These are phyloP conservation scores for Agriopis marginaria DNA, from an alignment of 2,888 invertebrate genomes.

Conservation along the genomic window DNA sequence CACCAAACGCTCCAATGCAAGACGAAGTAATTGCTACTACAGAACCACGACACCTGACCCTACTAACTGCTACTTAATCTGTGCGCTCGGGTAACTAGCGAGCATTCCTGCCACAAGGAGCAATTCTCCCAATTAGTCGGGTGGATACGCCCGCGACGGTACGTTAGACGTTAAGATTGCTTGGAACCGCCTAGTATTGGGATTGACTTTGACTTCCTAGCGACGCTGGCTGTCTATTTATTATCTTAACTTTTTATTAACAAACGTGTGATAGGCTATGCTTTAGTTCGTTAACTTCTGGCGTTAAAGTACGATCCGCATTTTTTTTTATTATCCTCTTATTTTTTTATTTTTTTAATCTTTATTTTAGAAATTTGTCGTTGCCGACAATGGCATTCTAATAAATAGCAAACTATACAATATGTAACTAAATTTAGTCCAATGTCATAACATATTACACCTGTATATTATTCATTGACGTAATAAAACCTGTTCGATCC, in stretches of 20 bases:
- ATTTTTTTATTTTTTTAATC: too few species aligned
- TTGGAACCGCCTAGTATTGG: constrained; percentile 45
- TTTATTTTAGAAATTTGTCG: too few species aligned
- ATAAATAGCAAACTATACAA: too few species aligned
- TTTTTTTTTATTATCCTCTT: too few species aligned
- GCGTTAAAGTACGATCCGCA: too few species aligned
- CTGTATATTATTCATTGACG: too few species aligned
- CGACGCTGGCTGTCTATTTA: background rate
- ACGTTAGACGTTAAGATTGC: constrained; percentile 73
- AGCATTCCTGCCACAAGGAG: constrained; percentile 43
- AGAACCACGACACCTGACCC: constrained; percentile 32
- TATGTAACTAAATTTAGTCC: too few species aligned
- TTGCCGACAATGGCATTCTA: too few species aligned
- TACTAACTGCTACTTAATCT: constrained; percentile 19
- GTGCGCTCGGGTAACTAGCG: constrained; percentile 24
- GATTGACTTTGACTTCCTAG: background rate
- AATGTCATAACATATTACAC: too few species aligned
- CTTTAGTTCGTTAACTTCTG: background rate
- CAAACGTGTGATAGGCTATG: too few species aligned
- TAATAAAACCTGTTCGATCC: too few species aligned
- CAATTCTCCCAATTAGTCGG: constrained; percentile 79
- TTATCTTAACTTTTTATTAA: background rate
- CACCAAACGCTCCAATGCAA: constrained; percentile 3
- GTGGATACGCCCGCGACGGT: constrained; percentile 65
- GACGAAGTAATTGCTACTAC: constrained; percentile 12